These are phyloP conservation scores for Excalfactoria chinensis DNA, from an alignment of 2,113 vertebrate species.

Conservation along the genomic window DNA sequence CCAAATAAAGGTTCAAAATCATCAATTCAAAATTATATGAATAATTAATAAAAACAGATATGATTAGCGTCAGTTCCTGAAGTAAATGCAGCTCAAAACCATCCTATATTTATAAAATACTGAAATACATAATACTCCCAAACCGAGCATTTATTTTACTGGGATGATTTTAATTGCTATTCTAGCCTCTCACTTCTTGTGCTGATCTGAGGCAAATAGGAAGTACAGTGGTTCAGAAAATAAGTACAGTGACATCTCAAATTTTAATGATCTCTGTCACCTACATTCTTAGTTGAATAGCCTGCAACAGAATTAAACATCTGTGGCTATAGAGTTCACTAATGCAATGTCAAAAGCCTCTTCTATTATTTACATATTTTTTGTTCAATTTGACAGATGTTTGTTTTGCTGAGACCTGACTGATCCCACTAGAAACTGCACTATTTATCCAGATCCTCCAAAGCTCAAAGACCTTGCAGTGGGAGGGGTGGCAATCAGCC, in stretches of 20 bases:
- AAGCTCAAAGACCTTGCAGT: background rate
- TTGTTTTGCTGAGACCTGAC: slow-evolving; percentile 20
- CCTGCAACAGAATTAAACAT: background rate
- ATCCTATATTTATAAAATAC: slow-evolving; percentile 26
- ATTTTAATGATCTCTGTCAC: slow-evolving; percentile 17
- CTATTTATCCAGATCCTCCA: background rate
- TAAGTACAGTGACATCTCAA: background rate
- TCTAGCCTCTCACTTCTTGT: slow-evolving; percentile 35
- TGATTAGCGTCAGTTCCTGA: background rate
- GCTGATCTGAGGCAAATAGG: background rate
- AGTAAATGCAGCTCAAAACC: slow-evolving; percentile 11
- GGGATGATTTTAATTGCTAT: slow-evolving; percentile 19
- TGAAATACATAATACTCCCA: background rate
- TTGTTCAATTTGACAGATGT: slow-evolving; percentile 15
- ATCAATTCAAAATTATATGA: background rate
- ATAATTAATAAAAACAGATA: background rate
- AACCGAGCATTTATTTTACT: background rate
- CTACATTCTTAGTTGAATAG: background rate
- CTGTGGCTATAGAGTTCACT: background rate
- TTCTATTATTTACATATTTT: slow-evolving; percentile 19
- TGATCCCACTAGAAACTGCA: slow-evolving; percentile 12
- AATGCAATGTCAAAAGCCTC: slow-evolving; percentile 24
- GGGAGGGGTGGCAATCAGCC: slow-evolving; percentile 11
- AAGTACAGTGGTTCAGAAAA: background rate
- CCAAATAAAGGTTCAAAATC: background rate